Evolutionary conservation across 2,888 invertebrate genomes (phyloP).

Genomic region (Pseudeuparius sepicola): DNA sequence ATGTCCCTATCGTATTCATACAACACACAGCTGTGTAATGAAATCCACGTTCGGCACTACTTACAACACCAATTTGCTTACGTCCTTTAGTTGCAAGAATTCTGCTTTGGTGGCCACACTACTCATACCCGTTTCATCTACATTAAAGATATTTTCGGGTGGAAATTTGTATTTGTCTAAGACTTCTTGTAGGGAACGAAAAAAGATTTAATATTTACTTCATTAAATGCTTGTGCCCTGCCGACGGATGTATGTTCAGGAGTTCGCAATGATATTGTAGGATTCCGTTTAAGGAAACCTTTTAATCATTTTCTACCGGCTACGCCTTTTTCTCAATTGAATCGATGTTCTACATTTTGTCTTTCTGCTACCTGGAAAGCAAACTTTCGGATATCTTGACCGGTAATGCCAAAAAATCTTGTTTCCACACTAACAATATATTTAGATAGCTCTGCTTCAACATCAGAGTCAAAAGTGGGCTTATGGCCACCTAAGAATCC

Average conservation of each 20-base stretch:
- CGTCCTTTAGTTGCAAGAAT: constrained; percentile 27
- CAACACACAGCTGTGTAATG: constrained; percentile 32
- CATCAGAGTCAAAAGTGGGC: constrained; percentile 6
- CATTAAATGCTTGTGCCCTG: constrained; percentile 10
- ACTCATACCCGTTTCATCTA: constrained; percentile 20
- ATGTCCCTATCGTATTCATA: constrained; percentile 30
- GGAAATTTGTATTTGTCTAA: constrained; percentile 14
- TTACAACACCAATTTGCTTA: constrained; percentile 35
- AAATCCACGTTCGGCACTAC: constrained; percentile 34
- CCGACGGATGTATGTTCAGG: constrained; percentile 8
- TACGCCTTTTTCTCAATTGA: no score
- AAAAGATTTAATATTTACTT: constrained; percentile 7
- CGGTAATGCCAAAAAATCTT: constrained; percentile 43
- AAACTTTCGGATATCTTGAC: constrained; percentile 1
- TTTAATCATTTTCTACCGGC: constrained; percentile 10
- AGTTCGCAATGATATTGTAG: constrained; percentile 5
- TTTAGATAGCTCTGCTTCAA: constrained; percentile 13
- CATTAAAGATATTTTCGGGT: constrained; percentile 14
- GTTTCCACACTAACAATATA: constrained; percentile 14
- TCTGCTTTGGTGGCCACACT: background rate
- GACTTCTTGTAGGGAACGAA: constrained; percentile 6
- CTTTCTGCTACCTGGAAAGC: constrained; percentile 3
- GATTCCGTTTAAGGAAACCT: constrained; percentile 7
- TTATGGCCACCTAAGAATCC: constrained; percentile 3
- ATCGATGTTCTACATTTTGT: constrained; percentile 30